Conservation (phyloP, 2,888 invertebrate genomes). For the Eledona agricola region DNA sequence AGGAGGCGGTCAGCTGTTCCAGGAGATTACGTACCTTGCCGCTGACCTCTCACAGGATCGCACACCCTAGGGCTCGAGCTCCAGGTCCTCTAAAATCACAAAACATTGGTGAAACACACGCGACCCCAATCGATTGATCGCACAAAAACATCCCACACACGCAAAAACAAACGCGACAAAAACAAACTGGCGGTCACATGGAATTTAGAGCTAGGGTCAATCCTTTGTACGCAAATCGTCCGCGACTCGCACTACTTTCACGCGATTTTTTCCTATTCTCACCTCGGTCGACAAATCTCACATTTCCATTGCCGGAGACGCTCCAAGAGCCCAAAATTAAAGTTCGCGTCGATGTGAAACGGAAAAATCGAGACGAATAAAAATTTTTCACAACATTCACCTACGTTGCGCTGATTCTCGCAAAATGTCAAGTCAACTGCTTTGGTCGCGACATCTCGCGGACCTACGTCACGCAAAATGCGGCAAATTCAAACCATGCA, state of each 20-base stretch:
- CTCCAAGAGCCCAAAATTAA: slow-evolving; percentile 30
- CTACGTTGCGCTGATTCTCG: slow-evolving; percentile 51
- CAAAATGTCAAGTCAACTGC: slow-evolving; percentile 42
- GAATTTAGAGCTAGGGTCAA: slow-evolving; percentile 11
- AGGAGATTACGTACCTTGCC: slow-evolving; percentile 28
- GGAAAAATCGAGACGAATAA: slow-evolving; percentile 40
- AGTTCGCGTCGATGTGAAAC: slow-evolving; percentile 32
- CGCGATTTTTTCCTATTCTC: slow-evolving; percentile 29
- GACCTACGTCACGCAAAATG: slow-evolving; percentile 10
- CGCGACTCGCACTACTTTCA: not conserved
- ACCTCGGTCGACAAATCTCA: slow-evolving; percentile 46
- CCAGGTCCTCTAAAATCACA: slow-evolving; percentile 46
- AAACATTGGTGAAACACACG: slow-evolving; percentile 26
- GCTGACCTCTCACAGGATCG: slow-evolving; percentile 49
- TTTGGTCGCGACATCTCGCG: slow-evolving; percentile 22
- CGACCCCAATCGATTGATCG: not conserved
- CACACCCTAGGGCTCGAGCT: slow-evolving; percentile 49
- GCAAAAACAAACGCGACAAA: not conserved
- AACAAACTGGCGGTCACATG: slow-evolving; percentile 1
- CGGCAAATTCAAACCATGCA: slow-evolving; percentile 21
- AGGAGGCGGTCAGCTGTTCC: slow-evolving; percentile 33
- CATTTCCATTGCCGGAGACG: slow-evolving; percentile 46
- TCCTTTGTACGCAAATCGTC: slow-evolving; percentile 18
- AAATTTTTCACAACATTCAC: slow-evolving; percentile 53
- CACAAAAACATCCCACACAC: too few species aligned